Conservation (phyloP, 2,113 vertebrate genomes). For the Scolopax mira region DNA sequence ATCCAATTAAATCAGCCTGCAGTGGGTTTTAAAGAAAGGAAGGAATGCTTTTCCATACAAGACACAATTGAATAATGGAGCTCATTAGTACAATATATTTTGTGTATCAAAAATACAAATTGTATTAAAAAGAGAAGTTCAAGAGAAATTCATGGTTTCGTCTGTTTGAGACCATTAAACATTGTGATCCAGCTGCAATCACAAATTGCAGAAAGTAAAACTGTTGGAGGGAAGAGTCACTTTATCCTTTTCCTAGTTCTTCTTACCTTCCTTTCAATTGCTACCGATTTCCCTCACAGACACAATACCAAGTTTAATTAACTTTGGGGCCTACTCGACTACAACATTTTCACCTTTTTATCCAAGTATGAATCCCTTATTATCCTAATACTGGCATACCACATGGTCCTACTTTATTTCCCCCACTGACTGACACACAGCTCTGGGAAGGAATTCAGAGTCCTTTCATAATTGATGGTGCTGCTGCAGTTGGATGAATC, state of each 20-base stretch:
- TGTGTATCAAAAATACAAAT: not conserved
- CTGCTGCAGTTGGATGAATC: rapidly evolving
- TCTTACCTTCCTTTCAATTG: not conserved
- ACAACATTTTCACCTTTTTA: not conserved
- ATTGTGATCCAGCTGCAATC: not conserved
- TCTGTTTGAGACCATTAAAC: not conserved
- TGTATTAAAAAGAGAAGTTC: not conserved
- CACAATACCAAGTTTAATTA: not conserved
- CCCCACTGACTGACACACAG: not conserved
- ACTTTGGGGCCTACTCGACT: not conserved
- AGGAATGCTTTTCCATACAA: not conserved
- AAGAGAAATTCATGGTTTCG: not conserved
- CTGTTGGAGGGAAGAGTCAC: not conserved
- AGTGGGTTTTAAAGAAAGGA: not conserved
- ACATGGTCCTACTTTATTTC: not conserved
- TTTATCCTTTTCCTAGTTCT: not conserved
- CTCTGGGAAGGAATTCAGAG: not conserved
- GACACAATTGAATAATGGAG: not conserved
- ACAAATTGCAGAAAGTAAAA: not conserved
- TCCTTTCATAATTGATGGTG: not conserved
- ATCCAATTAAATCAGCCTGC: not conserved
- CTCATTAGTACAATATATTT: not conserved
- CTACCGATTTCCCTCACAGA: not conserved
- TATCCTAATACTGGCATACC: not conserved
- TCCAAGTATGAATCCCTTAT: not conserved